Evolutionary conservation across 2,888 invertebrate species (phyloP).

Genomic region (Sepiola atlantica): DNA sequence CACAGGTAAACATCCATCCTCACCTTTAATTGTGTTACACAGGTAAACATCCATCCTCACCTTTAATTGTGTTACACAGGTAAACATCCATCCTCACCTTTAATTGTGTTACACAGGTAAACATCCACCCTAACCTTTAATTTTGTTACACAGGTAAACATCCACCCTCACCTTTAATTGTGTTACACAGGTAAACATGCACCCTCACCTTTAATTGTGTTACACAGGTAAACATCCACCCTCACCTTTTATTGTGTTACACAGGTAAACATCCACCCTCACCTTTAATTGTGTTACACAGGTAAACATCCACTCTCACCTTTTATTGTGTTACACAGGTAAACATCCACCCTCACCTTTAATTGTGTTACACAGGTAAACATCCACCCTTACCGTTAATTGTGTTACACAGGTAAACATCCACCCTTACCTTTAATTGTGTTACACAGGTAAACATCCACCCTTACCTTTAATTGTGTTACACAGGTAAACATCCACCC

Average conservation of each 20-base stretch:
- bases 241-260: slow-evolving; percentile 65
- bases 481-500: slow-evolving; percentile 62
- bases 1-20: slow-evolving; percentile 62
- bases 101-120: slow-evolving; percentile 68
- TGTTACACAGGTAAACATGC: slow-evolving; percentile 65
- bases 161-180: slow-evolving; percentile 55
- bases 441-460: slow-evolving; percentile 65
- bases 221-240: slow-evolving; percentile 61
- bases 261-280: slow-evolving; percentile 62
- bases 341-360: background rate
- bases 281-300: slow-evolving; percentile 66
- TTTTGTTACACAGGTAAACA: slow-evolving; percentile 67
- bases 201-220: slow-evolving; percentile 62
- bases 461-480: slow-evolving; percentile 62
- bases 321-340: slow-evolving; percentile 70
- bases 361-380: slow-evolving; percentile 68
- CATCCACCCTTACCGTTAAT: slow-evolving; percentile 47
- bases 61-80: slow-evolving; percentile 68
- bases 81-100: slow-evolving; percentile 52
- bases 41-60: slow-evolving; percentile 61
- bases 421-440: slow-evolving; percentile 55
- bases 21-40: slow-evolving; percentile 64
- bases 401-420: slow-evolving; percentile 67
- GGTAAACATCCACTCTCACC: slow-evolving; percentile 59
- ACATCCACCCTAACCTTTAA: slow-evolving; percentile 46